Evolutionary conservation across 35 echinoderm and acorn worm species (phyloP).

Genomic region (Chiridota heheva): DNA sequence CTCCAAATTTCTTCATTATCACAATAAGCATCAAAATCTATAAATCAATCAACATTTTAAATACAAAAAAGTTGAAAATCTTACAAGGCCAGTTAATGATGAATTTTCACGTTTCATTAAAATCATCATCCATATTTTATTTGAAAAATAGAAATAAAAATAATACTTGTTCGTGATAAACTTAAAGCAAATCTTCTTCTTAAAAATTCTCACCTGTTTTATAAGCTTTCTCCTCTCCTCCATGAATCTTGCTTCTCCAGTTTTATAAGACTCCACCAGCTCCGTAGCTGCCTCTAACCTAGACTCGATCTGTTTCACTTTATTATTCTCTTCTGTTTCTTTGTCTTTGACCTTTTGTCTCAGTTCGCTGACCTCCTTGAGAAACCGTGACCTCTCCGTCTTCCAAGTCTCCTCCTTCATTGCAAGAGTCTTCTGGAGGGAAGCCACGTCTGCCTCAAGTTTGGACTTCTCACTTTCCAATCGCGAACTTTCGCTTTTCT

Average conservation of each 20-base stretch:
- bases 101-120: too few species aligned
- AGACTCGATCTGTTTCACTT: conserved; percentile 40
- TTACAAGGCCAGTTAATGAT: too few species aligned
- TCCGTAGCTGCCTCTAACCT: conserved; percentile 86
- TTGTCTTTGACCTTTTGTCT: conserved; percentile 54
- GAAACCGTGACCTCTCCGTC: conserved; percentile 41
- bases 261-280: conserved; percentile 73
- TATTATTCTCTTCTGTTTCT: conserved; percentile 36
- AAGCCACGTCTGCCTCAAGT: conserved; percentile 57
- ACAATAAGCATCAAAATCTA: too few species aligned
- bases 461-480: conserved; percentile 78
- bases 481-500: conserved; percentile 33
- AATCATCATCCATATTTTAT: neutral
- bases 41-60: too few species aligned
- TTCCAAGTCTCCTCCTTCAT: conserved; percentile 82
- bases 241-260: conserved; percentile 80
- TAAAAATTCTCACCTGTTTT: conserved; percentile 73
- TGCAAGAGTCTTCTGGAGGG: conserved; percentile 34
- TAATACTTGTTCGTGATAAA: neutral
- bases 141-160: neutral
- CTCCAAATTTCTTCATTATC: too few species aligned
- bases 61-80: too few species aligned
- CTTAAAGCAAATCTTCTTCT: neutral
- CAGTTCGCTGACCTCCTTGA: conserved; percentile 66
- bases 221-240: conserved; percentile 76